phyloP scores from a whole-genome alignment of 2,113 vertebrate species.

The Myotis davidii region DNA sequence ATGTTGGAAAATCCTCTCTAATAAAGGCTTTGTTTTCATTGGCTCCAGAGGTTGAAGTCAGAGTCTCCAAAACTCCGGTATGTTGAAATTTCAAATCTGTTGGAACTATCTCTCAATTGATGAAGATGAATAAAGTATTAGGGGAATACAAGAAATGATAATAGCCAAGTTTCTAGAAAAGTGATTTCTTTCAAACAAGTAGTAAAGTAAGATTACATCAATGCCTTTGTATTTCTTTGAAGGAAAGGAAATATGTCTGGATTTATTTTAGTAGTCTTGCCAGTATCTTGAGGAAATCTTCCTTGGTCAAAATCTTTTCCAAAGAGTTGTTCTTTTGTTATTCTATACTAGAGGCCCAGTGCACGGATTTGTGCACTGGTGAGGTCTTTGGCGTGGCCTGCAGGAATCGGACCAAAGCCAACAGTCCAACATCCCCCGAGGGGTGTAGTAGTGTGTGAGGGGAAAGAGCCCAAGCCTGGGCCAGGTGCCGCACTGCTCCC shows the following conservation, averaged over 20 bases:
- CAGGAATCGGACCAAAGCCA: too few species aligned
- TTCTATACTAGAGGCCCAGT: not conserved
- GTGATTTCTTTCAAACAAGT: slow-evolving; percentile 42
- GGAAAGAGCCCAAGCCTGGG: too few species aligned
- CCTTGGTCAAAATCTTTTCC: slow-evolving; percentile 26
- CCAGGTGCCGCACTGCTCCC: too few species aligned
- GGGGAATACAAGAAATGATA: slow-evolving; percentile 9
- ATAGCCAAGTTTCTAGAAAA: slow-evolving; percentile 46
- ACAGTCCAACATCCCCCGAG: too few species aligned
- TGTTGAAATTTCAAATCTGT: slow-evolving; percentile 75
- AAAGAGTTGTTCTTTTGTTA: not conserved
- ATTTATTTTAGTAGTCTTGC: slow-evolving; percentile 41
- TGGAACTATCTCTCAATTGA: slow-evolving; percentile 16
- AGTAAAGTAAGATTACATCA: slow-evolving; percentile 6
- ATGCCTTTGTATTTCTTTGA: not conserved
- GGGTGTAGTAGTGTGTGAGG: too few species aligned
- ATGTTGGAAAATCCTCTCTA: slow-evolving; percentile 96
- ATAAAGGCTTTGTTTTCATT: slow-evolving; percentile 94
- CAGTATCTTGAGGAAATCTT: slow-evolving; percentile 15
- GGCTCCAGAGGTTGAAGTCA: slow-evolving; percentile 92
- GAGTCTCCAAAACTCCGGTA: slow-evolving; percentile 95
- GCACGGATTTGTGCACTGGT: too few species aligned
- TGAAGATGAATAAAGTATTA: slow-evolving; percentile 12
- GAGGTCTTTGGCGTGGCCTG: too few species aligned
- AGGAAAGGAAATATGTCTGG: not conserved